phyloP scores from a whole-genome alignment of 1,140 invertebrate species.

The Octopus sinensis region DNA sequence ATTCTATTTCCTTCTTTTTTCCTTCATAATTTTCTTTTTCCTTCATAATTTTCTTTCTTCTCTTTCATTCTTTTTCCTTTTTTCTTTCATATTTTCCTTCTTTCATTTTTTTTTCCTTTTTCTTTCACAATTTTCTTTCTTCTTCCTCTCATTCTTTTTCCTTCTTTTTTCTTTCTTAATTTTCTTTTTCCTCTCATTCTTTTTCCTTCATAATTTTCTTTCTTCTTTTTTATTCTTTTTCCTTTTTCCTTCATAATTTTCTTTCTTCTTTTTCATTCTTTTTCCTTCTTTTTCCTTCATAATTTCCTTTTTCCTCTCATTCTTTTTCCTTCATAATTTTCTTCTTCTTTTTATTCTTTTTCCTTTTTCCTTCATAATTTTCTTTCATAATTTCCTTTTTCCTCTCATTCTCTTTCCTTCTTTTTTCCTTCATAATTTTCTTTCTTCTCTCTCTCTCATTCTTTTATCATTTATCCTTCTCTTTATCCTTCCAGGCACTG shows the following conservation, averaged over 20 bases:
- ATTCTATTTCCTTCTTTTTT: background rate
- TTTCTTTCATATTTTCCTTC: background rate
- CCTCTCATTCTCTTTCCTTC: background rate
- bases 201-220: background rate
- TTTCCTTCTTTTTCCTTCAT: background rate
- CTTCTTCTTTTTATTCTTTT: background rate
- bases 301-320: background rate
- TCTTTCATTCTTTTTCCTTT: constrained; percentile 13
- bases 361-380: background rate
- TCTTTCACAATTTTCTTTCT: background rate
- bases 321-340: background rate
- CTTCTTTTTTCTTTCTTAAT: background rate
- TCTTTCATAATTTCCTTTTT: background rate
- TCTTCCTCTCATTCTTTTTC: background rate
- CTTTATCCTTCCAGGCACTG: constrained; percentile 20
- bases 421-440: background rate
- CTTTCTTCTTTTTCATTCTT: background rate
- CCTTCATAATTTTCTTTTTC: background rate
- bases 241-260: background rate
- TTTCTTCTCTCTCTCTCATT: background rate
- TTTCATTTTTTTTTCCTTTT: background rate
- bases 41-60: background rate
- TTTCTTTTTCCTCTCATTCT: background rate
- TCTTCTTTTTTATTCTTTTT: background rate
- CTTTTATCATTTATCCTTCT: background rate